Evolutionary conservation across 2,113 vertebrate species (phyloP), one percentile per base, ranked within the genome.

Genomic region (Solea solea): DNA sequence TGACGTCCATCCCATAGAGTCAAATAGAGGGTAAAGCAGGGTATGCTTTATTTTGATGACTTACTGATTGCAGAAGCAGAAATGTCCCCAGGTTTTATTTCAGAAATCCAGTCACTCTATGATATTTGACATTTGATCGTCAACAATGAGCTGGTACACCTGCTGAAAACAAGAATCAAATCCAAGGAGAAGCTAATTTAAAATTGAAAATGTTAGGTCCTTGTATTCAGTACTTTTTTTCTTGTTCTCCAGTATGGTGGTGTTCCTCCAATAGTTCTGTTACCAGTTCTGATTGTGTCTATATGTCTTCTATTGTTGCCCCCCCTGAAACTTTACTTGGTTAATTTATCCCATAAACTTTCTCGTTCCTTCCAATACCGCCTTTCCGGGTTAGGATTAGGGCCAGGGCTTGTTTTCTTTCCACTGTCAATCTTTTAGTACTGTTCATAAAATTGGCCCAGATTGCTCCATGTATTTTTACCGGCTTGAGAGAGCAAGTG

Each of bases 381-480:
- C 71, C 67, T 82, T 70, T 68, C 64, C 49, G 1, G 34, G 34
- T 34, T 34, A 34, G 34, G 34, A 6, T 34, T 34, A 34, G 34
- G 34, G 1, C 61, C 5, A 34, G 34, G 34, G 1, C 61, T 70
- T 83, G 68, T 84, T 81, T 83, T 76, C 72, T 80, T 72, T 82
- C 76, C 69, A 69, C 72, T 71, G 69, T 51, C 78, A 76, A 63
- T 88, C 87, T 90, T 91, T 91, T 91, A 92, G 83, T 87, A 86
- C 83, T 81, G 82, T 85, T 86, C 81, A 84, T 90, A 88, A 92
- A 93, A 92, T 83, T 81, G 87, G 71, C 62, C 67, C 78, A 90
- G 89, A 91, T 92, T 89, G 88, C 77, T 89, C 77, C 85, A 83
- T 90, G 88, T 86, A 86, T 88, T 90, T 91, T 88, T 79, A 86